Evolutionary conservation across 2,797 vertebrate species (phyloP).

Genomic region (Novumbra hubbsi): DNA sequence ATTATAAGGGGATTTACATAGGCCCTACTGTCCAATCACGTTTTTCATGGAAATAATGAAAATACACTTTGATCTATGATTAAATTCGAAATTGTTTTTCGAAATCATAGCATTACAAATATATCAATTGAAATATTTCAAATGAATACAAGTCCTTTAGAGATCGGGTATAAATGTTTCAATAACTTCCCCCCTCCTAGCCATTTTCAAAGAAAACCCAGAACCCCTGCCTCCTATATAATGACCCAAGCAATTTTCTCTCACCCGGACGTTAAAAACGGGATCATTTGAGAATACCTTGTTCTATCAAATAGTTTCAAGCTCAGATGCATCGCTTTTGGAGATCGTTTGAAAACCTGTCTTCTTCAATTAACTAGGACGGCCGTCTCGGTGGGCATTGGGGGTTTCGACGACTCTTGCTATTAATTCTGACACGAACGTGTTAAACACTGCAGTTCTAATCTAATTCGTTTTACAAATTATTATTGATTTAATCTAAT

Average conservation of each 20-base stretch:
- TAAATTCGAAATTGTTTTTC: conserved; percentile 55
- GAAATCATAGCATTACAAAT: not conserved
- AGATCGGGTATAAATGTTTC: conserved; percentile 68
- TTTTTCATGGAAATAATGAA: not conserved
- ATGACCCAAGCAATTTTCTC: conserved; percentile 69
- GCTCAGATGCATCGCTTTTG: conserved; percentile 51
- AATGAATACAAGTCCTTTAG: conserved; percentile 40
- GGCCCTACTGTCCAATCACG: not conserved
- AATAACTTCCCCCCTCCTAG: conserved; percentile 67
- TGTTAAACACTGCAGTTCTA: not conserved
- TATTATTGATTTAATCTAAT: not conserved
- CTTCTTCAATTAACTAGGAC: conserved; percentile 58
- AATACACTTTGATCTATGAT: conserved; percentile 29
- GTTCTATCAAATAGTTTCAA: conserved; percentile 60
- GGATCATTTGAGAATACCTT: conserved; percentile 56
- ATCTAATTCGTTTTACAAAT: not conserved
- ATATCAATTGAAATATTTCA: no score
- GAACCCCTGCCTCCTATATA: conserved; percentile 49
- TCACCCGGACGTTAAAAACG: conserved; percentile 55
- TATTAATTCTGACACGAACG: not conserved
- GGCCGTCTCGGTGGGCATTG: not conserved
- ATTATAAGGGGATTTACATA: not conserved
- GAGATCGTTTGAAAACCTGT: conserved; percentile 69
- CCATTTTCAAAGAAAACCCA: conserved; percentile 63
- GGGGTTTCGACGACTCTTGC: not conserved